Base-by-base conservation (phyloP, 2,888 invertebrate species). In the Trissoscelio sp. region DNA sequence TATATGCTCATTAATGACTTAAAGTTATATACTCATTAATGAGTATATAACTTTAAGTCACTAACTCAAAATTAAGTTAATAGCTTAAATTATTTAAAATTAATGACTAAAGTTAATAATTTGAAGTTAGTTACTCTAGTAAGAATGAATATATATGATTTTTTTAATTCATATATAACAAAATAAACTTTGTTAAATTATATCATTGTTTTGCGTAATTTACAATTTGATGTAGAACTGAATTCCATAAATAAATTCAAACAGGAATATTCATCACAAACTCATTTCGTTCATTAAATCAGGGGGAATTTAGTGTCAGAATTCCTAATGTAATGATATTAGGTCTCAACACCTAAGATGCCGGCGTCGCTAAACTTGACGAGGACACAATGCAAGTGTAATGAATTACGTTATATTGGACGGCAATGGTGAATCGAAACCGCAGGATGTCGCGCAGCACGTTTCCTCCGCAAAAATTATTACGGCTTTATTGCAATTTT, bases 391-490 rank as follows among this genome's bases (percentile, higher is more conserved):
- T 86, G 87, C 85, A 84, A 78, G 81, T 81, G 83, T 86, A 86
- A 89, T 88, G 88, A 88, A 89, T 82, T 88, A 88, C 88, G 88
- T 87, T 87, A 88, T 88, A 86, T 88, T 84, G 83, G 69, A 55
- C 66, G 31, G 51, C 60, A 75, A 42, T 77, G 64, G 53, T 79
- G 79, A 83, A 83, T 78, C 81, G 82, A 69, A 78, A 80, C 81
- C 79, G 55, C 80, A 72, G 70, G 70, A 83, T 48, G 79, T 74
- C 81, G 58, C 74, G 16, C 39, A 53, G 37, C 48, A 28, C 44
- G 44, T 60, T 72, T 44, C 14, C 16, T 34, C 6, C 24, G 18
- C 48, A 66, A 80, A 80, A 69, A 58, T 72, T 55, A 58, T 51
- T 48, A 64, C 16, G 55, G 62, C 34, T 44, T 66, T 42, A 39